phyloP scores from a whole-genome alignment of 2,888 invertebrate genomes.

The Bugula neritina region DNA sequence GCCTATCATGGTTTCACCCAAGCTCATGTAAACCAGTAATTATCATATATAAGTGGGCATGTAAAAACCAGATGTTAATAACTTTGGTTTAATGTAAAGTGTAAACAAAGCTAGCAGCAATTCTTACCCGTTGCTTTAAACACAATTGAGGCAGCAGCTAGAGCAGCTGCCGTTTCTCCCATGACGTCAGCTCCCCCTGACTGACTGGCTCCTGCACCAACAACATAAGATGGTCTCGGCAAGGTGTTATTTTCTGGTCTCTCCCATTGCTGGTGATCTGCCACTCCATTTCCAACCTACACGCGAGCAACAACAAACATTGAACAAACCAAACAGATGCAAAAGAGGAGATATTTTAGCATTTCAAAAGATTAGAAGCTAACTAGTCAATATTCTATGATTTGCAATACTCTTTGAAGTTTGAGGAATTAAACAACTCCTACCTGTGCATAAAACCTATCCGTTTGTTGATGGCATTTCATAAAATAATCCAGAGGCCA shows the following conservation, averaged over 20 bases:
- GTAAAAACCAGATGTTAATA: too few relatives aligned
- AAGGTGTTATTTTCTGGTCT: not conserved
- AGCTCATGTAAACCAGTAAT: too few relatives aligned
- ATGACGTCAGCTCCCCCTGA: constrained; percentile 62
- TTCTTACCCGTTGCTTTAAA: constrained; percentile 44
- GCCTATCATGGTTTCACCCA: too few relatives aligned
- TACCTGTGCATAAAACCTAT: constrained; percentile 33
- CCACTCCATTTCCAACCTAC: constrained; percentile 37
- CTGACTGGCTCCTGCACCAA: constrained; percentile 59
- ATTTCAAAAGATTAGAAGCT: too few relatives aligned
- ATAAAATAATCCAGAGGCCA: constrained; percentile 63
- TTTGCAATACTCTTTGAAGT: too few relatives aligned
- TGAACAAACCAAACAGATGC: too few relatives aligned
- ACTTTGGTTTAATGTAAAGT: too few relatives aligned
- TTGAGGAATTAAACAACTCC: too few relatives aligned
- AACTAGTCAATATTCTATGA: too few relatives aligned
- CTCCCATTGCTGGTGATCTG: not conserved
- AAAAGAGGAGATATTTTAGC: too few relatives aligned
- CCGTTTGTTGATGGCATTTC: constrained; percentile 48
- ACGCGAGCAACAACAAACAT: not conserved
- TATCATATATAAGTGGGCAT: too few relatives aligned
- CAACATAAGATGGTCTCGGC: constrained; percentile 27
- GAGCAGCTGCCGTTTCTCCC: constrained; percentile 60
- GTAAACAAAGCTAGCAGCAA: too few relatives aligned
- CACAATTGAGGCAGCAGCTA: constrained; percentile 59